A percentile compares a stretch with the other conserved stretches of the same genome.
Conservation (phyloP, 2,797 vertebrate species). For the Propithecus perrieri region DNA sequence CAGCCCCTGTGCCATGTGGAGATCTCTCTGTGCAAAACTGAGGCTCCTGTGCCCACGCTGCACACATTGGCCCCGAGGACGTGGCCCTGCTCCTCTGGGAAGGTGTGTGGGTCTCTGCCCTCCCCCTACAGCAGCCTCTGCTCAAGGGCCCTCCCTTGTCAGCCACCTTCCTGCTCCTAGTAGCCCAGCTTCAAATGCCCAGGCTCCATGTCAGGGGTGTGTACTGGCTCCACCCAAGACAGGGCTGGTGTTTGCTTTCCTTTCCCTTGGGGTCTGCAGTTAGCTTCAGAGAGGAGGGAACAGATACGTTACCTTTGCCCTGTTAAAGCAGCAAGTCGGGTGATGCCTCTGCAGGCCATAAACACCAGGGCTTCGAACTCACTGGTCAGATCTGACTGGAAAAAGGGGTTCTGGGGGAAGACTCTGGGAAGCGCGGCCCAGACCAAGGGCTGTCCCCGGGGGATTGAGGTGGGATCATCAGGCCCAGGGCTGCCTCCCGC, state of each 20-base stretch:
- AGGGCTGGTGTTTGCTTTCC: accelerated
- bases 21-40: background rate
- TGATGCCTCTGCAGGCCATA: background rate
- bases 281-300: background rate
- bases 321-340: too few species aligned
- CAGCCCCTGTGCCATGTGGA: background rate
- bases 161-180: accelerated
- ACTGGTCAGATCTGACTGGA: background rate
- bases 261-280: accelerated
- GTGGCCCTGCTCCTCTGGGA: accelerated
- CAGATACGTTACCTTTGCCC: background rate
- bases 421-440: background rate
- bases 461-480: background rate
- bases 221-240: accelerated
- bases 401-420: background rate
- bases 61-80: accelerated
- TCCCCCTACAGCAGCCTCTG: background rate
- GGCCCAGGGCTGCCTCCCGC: too few species aligned
- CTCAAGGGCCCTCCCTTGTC: background rate
- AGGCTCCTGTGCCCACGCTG: background rate
- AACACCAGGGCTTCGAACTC: background rate
- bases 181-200: background rate
- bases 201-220: background rate
- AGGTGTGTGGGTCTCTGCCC: background rate
- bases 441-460: background rate